phyloP scores from a whole-genome alignment of 2,888 invertebrate species.

The Brassicogethes aeneus region DNA sequence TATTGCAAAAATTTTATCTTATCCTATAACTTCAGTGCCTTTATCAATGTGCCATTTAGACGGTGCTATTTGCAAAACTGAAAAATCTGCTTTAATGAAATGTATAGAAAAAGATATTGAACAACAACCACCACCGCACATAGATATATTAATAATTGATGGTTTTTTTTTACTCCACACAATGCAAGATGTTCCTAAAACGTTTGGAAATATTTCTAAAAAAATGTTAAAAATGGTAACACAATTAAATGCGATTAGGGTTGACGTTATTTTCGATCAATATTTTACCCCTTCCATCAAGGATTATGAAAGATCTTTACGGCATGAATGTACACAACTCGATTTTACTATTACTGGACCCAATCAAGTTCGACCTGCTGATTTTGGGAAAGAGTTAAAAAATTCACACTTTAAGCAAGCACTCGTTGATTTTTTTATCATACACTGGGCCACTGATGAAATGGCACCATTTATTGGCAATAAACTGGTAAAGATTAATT shows the following conservation, averaged over 20 bases:
- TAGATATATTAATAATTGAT: slow-evolving; percentile 27
- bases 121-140: slow-evolving; percentile 11
- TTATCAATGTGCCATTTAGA: slow-evolving; percentile 22
- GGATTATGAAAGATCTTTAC: slow-evolving; percentile 19
- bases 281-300: slow-evolving; percentile 16
- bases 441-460: slow-evolving; percentile 24
- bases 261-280: slow-evolving; percentile 19
- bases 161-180: slow-evolving; percentile 25
- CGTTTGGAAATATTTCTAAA: slow-evolving; percentile 25
- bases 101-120: slow-evolving; percentile 14
- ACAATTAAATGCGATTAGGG: slow-evolving; percentile 12
- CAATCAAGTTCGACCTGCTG: slow-evolving; percentile 21
- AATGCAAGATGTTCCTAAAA: slow-evolving; percentile 24
- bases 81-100: slow-evolving; percentile 22
- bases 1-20: slow-evolving; percentile 19
- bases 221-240: slow-evolving; percentile 19
- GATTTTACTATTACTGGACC: slow-evolving; percentile 21
- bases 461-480: slow-evolving; percentile 23
- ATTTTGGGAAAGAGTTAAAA: slow-evolving; percentile 21
- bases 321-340: slow-evolving; percentile 17
- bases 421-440: slow-evolving; percentile 21
- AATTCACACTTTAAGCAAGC: slow-evolving; percentile 23
- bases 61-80: slow-evolving; percentile 19
- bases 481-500: slow-evolving; percentile 16
- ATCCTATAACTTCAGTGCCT: slow-evolving; percentile 25